Base-by-base conservation (phyloP, 2,888 invertebrate genomes). In the Lottia gigantea region DNA sequence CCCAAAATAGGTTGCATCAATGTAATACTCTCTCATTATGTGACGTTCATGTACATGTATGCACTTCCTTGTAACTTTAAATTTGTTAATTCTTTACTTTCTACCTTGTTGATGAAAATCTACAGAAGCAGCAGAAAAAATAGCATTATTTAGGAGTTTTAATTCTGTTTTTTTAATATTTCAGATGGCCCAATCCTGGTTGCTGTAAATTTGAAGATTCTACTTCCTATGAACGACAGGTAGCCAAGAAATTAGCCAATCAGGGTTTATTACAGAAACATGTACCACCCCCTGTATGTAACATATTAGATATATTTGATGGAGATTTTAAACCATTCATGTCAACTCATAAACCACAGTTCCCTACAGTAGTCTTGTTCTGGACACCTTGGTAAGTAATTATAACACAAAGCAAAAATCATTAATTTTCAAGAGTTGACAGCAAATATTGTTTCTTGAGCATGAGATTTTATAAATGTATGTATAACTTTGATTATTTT, bases 381-480 rank as follows among this genome's bases (percentile, higher is more conserved):
- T 88, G 88, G 88, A 83, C 86, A 45, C 85, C 84, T 64, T 88
- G 88, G 88, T 86, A 73, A 73, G 75, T 74, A 19, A 45, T 23
- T 23, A 46, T 19, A 55, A 3, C 40, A 11, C 1, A 40, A 31
- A 31, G 31, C 31, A 31, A 31, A 31, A 4, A 4, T 31, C 31
- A 31, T 31, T 40, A 3, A 40, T 40, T 40, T 3, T 31, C 6
- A 31, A 31, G 31, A 31, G 6, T 6, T 31, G 31, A 31, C 31
- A n/a, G n/a, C n/a, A n/a, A n/a, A n/a, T n/a, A n/a, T n/a, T n/a
- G n/a, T n/a, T n/a, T n/a, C n/a, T n/a, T n/a, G n/a, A 31, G 31
- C 31, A 31, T 31, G 31, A 3, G 31, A 2, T 31, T 31, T 31
- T 31, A 31, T 31, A 31, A 31, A 31, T 31, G 31, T 31, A 31